Base-by-base conservation (phyloP, 2,113 vertebrate genomes). In the Copsychus sechellarum region DNA sequence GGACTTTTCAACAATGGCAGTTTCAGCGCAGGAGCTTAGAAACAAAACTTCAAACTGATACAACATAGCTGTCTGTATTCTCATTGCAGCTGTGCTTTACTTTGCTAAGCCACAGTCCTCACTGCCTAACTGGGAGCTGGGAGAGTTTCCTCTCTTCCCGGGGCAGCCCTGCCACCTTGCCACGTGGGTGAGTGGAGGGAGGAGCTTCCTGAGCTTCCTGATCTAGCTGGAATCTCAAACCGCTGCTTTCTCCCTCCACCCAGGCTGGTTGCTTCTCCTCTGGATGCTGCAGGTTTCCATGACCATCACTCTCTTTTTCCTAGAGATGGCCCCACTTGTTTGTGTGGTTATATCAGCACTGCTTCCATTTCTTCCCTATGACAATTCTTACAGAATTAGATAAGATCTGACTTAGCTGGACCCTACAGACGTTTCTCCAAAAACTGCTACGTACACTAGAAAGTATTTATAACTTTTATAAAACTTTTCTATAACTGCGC, bases 21-120 rank as follows among this genome's bases (percentile, higher is more conserved):
- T 66, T 94, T 82, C 43, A 57, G 43, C 23, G 57, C n/a, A 87
- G 57, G 81, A 86, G 69, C 47, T 87, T 81, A 33, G 87, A 53
- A 92, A 66, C 29, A 81, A 85, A 93, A 72, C 38, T 92, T 95
- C 64, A 57, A 69, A 47, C 40, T 33, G 57, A 31, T 42, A 28
- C 19, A 40, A 56, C 24, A 11, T 14, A 26, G 19, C 24, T 58
- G 45, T 38, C 24, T 58, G 36, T 53, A 40, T 31, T 38, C 50
- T 69, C 3, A 1, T 65, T 67, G 62, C 42, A 66, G 42, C 33
- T n/a, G 5, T 16, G 22, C 31, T 82, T 91, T 36, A 13, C 34
- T 48, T 71, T 43, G 34, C 33, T 2, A 1, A 89, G 33, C 29
- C 13, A 2, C 8, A 24, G 11, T 13, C 72, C 58, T 76, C 50